phyloP scores from a whole-genome alignment of 1,140 invertebrate genomes.

The Hycleus cichorii region DNA sequence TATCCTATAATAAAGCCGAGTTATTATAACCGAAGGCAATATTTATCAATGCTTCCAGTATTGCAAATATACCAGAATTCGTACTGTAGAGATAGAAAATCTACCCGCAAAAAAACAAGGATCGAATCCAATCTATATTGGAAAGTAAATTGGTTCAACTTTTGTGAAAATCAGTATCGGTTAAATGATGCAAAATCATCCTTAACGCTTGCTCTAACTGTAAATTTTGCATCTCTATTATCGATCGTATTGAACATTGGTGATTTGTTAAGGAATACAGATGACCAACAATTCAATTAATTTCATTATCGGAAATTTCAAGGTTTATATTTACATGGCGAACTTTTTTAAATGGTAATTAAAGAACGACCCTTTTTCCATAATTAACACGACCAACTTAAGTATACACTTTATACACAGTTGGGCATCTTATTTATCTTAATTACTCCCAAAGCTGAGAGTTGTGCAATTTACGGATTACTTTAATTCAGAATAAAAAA shows the following conservation, averaged over 20 bases:
- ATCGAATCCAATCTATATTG: background rate
- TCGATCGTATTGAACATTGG: conserved; percentile 4
- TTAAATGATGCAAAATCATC: too few species aligned
- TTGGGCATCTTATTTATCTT: conserved; percentile 21
- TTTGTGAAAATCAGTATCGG: too few species aligned
- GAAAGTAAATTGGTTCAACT: too few species aligned
- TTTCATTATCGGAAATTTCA: conserved; percentile 4
- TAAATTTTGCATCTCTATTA: conserved; percentile 1
- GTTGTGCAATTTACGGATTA: conserved; percentile 5
- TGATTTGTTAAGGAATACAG: background rate
- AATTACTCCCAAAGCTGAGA: conserved; percentile 17
- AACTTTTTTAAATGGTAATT: conserved; percentile 21
- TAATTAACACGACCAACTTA: conserved; percentile 23
- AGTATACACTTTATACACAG: conserved; percentile 18
- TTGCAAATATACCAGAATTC: too few species aligned
- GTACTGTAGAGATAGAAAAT: conserved; percentile 19
- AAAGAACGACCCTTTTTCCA: conserved; percentile 10
- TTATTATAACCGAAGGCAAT: conserved; percentile 18
- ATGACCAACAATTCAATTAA: conserved; percentile 10
- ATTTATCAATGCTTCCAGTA: too few species aligned
- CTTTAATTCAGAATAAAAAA: too few species aligned
- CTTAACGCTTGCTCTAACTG: conserved; percentile 1
- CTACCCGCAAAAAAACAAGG: conserved; percentile 9
- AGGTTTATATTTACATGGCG: background rate
- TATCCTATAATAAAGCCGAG: conserved; percentile 15